Percentiles rank a stretch among this genome's conserved stretches.
phyloP scores from a whole-genome alignment of 2,797 vertebrate species.

The Gadopsis marmoratus region DNA sequence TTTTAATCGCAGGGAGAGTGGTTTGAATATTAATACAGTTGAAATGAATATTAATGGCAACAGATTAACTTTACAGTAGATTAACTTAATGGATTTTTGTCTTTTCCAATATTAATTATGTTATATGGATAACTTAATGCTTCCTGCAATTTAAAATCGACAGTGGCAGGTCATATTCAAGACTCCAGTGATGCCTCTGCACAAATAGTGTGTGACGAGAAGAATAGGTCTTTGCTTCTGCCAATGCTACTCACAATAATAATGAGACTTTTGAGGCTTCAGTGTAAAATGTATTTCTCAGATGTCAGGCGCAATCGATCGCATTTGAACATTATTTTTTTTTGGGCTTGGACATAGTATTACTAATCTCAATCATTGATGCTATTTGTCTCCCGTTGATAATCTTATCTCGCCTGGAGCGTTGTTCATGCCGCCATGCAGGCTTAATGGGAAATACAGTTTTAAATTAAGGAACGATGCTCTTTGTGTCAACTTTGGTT shows the following conservation, averaged over 20 bases:
- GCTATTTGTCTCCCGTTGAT: slow-evolving; percentile 29
- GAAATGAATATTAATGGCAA: slow-evolving; percentile 55
- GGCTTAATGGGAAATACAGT: slow-evolving; percentile 22
- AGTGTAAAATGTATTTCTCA: slow-evolving; percentile 38
- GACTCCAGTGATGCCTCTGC: slow-evolving; percentile 19
- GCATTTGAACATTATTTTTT: slow-evolving; percentile 36
- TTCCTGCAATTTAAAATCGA: slow-evolving; percentile 26
- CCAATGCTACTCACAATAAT: background rate
- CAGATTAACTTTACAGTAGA: slow-evolving; percentile 48
- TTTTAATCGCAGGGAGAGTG: slow-evolving; percentile 58
- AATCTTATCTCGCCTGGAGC: slow-evolving; percentile 28
- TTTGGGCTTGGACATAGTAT: slow-evolving; percentile 6
- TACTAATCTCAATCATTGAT: slow-evolving; percentile 31
- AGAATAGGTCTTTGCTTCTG: background rate
- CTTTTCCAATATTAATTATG: slow-evolving; percentile 37
- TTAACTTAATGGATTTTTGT: slow-evolving; percentile 51
- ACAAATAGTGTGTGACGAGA: slow-evolving; percentile 22
- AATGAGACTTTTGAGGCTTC: slow-evolving; percentile 20
- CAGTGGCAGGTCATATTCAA: slow-evolving; percentile 9
- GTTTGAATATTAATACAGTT: slow-evolving; percentile 53
- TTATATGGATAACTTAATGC: slow-evolving; percentile 35
- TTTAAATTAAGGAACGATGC: slow-evolving; percentile 15
- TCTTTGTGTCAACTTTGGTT: slow-evolving; percentile 33
- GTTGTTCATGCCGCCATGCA: background rate
- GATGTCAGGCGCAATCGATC: slow-evolving; percentile 25